Percentiles rank a stretch among this genome's conserved stretches.
These are phyloP conservation scores for Chlorospingus flavigularis DNA, from an alignment of 2,797 vertebrate genomes.

Conservation along the genomic window DNA sequence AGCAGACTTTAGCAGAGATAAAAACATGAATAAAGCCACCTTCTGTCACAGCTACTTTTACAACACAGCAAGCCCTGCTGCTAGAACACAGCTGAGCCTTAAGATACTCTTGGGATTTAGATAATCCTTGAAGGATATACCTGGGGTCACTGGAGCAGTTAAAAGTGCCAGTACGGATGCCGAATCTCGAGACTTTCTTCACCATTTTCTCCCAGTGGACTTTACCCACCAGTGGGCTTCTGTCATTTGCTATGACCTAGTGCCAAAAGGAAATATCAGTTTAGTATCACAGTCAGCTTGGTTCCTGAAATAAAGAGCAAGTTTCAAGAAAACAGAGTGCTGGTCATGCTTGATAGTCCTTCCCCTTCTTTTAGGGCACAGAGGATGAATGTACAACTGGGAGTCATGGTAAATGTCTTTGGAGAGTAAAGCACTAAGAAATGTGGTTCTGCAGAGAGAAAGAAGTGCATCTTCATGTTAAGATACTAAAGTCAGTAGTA, in stretches of 20 bases:
- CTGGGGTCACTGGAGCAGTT: constrained; percentile 95
- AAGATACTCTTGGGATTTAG: background rate
- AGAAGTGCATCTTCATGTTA: background rate
- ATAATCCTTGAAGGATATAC: constrained; percentile 72
- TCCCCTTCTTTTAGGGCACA: background rate
- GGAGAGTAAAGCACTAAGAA: background rate
- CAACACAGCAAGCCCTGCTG: background rate
- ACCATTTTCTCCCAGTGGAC: constrained; percentile 96
- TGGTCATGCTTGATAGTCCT: background rate
- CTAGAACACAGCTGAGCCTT: background rate
- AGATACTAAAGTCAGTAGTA: background rate
- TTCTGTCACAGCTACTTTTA: constrained; percentile 3
- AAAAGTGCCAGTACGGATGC: constrained; percentile 95
- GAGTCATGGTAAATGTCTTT: background rate
- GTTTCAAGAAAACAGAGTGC: background rate
- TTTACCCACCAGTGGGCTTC: constrained; percentile 88
- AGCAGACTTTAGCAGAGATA: background rate
- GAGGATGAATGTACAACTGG: background rate
- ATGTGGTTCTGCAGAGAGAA: background rate
- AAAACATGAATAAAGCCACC: background rate
- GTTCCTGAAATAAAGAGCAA: background rate
- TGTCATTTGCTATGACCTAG: constrained; percentile 91
- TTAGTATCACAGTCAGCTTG: background rate
- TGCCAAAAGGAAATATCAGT: constrained; percentile 4
- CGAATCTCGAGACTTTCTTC: constrained; percentile 95